phyloP scores from a whole-genome alignment of 2,113 vertebrate species.

The Pelecanoides urinatrix region DNA sequence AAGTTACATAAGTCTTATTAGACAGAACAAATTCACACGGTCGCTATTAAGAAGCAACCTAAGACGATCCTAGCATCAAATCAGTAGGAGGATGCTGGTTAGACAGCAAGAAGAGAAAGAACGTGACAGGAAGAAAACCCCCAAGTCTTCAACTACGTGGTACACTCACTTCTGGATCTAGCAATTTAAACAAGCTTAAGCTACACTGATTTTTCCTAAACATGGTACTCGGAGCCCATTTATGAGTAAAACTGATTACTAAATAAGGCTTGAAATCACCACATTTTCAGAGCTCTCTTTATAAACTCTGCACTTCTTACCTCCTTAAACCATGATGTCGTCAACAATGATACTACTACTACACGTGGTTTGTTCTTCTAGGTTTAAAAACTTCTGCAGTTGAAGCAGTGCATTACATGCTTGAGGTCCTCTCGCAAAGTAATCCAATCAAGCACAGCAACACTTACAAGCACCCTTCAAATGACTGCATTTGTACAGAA shows the following conservation, averaged over 20 bases:
- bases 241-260: background rate
- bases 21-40: fast-evolving
- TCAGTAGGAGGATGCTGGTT: background rate
- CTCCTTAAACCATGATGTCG: background rate
- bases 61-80: background rate
- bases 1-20: background rate
- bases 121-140: background rate
- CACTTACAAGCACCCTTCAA: background rate
- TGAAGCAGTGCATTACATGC: background rate
- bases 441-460: background rate
- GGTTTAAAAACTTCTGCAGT: background rate
- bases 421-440: background rate
- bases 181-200: background rate
- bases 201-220: background rate
- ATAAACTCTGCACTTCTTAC: background rate
- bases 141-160: background rate
- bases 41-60: background rate
- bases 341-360: background rate
- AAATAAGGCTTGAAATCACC: background rate
- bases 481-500: background rate
- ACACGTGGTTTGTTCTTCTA: background rate
- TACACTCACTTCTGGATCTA: background rate
- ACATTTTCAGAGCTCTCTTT: background rate
- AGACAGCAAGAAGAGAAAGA: background rate
- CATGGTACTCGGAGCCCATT: background rate